Base-by-base conservation (phyloP, 2,888 invertebrate species). In the Leucozona laternaria region DNA sequence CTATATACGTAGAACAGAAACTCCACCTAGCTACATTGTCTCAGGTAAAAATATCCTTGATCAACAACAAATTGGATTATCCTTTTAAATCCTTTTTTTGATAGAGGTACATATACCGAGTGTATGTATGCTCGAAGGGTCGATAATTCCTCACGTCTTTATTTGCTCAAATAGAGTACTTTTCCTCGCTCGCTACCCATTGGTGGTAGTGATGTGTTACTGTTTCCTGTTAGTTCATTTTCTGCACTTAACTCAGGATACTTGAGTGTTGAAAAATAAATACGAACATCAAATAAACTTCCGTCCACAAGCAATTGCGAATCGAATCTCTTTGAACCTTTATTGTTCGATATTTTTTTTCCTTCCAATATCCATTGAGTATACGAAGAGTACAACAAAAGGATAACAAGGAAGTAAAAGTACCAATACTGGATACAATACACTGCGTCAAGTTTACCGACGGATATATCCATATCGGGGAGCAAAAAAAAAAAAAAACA, bases 251-350 rank as follows among this genome's bases (percentile, higher is more conserved):
- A 82, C 81, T 86, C 86, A 78, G 86, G 73, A 82, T 79, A 58
- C 86, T 86, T 82, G 82, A 82, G 86, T 79, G 75, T 86, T 79
- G 78, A 71, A 86, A 86, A 82, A 86, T 86, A 86, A 86, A 86
- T 82, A 86, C 78, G 75, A 79, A 75, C 86, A 86, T 79, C 82
- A 82, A 86, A 86, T 86, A 82, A 78, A 86, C 86, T 86, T 82
- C 78, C 86, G 78, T 82, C 78, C 75, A 82, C 78, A 78, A 82
- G 70, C 68, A 70, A 48, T 43, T 40, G 31, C 48, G 73, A 71
- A 62, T 20, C 20, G 73, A 75, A 70, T 72, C 77, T 77, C 66
- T 58, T 72, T 60, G 31, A 80, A 78, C 85, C 62, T 70, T 81
- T 73, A 70, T 86, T 81, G 68, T 78, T 64, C 22, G 34, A 48